phyloP scores from a whole-genome alignment of 2,797 vertebrate genomes.

The Hirundo rustica region DNA sequence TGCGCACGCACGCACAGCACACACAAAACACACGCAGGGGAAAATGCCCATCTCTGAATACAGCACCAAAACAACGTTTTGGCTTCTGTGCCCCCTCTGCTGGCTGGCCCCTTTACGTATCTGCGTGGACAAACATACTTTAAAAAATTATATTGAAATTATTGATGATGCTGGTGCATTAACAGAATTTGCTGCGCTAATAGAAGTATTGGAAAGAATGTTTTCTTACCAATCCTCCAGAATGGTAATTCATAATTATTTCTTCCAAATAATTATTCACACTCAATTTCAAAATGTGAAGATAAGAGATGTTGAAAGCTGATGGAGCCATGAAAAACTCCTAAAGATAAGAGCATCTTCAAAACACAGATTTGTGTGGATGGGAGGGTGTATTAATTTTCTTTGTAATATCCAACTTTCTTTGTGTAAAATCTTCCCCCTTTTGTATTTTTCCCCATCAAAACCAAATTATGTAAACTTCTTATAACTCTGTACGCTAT shows the following conservation, averaged over 20 bases:
- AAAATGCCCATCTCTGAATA: not conserved
- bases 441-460: not conserved
- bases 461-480: not conserved
- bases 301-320: not conserved
- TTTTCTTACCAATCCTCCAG: not conserved
- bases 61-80: not conserved
- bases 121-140: not conserved
- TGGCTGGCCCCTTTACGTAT: not conserved
- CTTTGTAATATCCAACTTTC: not conserved
- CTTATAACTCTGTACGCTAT: not conserved
- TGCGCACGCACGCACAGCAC: not conserved
- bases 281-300: not conserved
- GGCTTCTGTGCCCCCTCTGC: constrained; percentile 55
- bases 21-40: not conserved
- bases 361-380: not conserved
- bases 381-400: not conserved
- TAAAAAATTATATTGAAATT: not conserved
- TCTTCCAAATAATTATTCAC: not conserved
- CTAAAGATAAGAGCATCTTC: not conserved
- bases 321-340: not conserved
- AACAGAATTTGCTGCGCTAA: not conserved
- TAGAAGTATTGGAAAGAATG: not conserved
- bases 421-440: not conserved
- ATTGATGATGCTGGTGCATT: not conserved
- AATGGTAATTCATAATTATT: not conserved